These are phyloP conservation scores for Anguilla japonica DNA, from an alignment of 2,113 vertebrate species.

Conservation along the genomic window DNA sequence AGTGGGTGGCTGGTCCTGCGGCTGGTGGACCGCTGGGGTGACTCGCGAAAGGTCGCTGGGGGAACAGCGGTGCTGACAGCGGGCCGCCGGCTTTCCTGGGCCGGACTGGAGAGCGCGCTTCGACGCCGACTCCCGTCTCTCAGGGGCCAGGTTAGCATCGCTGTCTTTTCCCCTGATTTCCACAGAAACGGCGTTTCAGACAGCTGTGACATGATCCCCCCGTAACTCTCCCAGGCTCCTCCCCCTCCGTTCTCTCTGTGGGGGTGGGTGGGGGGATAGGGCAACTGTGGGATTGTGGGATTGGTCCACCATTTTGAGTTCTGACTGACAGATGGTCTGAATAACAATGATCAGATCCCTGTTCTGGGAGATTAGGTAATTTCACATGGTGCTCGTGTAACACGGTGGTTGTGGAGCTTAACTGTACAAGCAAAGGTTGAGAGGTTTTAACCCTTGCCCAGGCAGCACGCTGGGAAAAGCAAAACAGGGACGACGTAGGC, in stretches of 20 bases:
- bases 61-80: too few species aligned
- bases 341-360: constrained; percentile 5
- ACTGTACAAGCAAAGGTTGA: not conserved
- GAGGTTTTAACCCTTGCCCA: not conserved
- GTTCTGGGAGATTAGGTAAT: not conserved
- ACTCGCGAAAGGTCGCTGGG: too few species aligned
- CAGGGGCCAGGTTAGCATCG: not conserved
- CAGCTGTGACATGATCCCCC: not conserved
- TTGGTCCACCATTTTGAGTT: not conserved
- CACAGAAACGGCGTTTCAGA: not conserved
- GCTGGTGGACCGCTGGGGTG: too few species aligned
- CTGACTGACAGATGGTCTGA: not conserved
- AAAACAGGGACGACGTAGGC: too few species aligned
- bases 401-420: not conserved
- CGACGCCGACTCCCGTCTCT: not conserved
- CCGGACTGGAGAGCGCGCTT: too few species aligned
- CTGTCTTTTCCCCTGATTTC: not conserved
- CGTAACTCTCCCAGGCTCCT: not conserved
- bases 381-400: not conserved
- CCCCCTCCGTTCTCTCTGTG: not conserved
- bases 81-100: too few species aligned
- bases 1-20: too few species aligned
- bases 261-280: too few species aligned
- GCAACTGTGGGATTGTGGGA: not conserved
- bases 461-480: too few species aligned